Percentiles rank a stretch among this genome's conserved stretches.
Evolutionary conservation across 2,888 invertebrate species (phyloP).

Genomic region (Sclerodermus sp.): DNA sequence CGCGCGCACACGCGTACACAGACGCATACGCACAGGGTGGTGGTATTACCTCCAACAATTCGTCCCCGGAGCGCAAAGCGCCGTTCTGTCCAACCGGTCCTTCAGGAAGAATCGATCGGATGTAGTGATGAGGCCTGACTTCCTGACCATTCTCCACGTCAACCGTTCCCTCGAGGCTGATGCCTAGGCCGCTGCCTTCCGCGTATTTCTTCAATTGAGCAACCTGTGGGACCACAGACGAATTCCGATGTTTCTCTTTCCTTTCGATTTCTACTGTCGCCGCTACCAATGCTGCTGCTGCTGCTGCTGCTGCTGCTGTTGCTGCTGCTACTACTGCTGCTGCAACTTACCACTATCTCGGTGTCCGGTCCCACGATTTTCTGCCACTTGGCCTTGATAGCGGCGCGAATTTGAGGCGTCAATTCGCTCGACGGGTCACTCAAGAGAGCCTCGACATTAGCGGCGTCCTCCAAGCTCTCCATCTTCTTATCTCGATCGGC

Average conservation of each 20-base stretch:
- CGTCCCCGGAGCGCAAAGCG: conserved; percentile 89
- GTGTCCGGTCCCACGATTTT: conserved; percentile 77
- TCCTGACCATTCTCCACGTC: conserved; percentile 97
- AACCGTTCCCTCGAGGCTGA: conserved; percentile 96
- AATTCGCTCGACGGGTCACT: conserved; percentile 56
- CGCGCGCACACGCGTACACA: no score
- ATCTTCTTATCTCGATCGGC: conserved; percentile 64
- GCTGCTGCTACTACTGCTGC: no score
- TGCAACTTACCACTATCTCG: conserved; percentile 82
- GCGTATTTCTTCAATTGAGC: conserved; percentile 91
- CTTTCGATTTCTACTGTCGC: no score
- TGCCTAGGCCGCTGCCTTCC: conserved; percentile 89
- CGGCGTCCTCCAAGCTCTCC: conserved; percentile 67
- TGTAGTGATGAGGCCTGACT: conserved; percentile 97
- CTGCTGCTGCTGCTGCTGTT: no score
- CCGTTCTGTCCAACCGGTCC: conserved; percentile 95
- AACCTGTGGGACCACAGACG: no score
- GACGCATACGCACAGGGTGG: no score
- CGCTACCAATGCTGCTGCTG: no score
- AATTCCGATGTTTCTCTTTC: no score
- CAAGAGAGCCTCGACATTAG: conserved; percentile 52
- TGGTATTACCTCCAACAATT: conserved; percentile 79
- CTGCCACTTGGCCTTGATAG: conserved; percentile 80
- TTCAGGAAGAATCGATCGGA: conserved; percentile 94
- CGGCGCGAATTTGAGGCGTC: conserved; percentile 72